Evolutionary conservation across 1,140 invertebrate genomes (phyloP).

Genomic region (fruit fly (Drosophila melanogaster)): Release_6_plus_ISO1_MT NT_033777.3:5286501-5287000

Average conservation of each 20-base stretch:
- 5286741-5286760: conserved; percentile 38
- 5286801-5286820: conserved; percentile 38
- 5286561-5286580: conserved; percentile 32
- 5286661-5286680: conserved; percentile 45
- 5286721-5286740: conserved; percentile 60
- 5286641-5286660: conserved; percentile 11
- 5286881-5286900: conserved; percentile 57
- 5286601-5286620: conserved; percentile 32
- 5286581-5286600: conserved; percentile 32
- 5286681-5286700: conserved; percentile 78
- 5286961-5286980: conserved; percentile 23
- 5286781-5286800: conserved; percentile 20
- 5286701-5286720: conserved; percentile 46
- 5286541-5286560: conserved; percentile 34
- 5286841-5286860: conserved; percentile 25
- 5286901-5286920: conserved; percentile 84
- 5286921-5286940: conserved; percentile 83
- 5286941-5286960: conserved; percentile 80
- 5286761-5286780: conserved; percentile 19
- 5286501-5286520: conserved; percentile 23
- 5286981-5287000: conserved; percentile 6
- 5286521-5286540: neutral
- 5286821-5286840: conserved; percentile 58
- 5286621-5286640: conserved; percentile 27
- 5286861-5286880: conserved; percentile 25